These are phyloP conservation scores for Thunnus thynnus DNA, from an alignment of 2,113 vertebrate species.

Conservation along the genomic window DNA sequence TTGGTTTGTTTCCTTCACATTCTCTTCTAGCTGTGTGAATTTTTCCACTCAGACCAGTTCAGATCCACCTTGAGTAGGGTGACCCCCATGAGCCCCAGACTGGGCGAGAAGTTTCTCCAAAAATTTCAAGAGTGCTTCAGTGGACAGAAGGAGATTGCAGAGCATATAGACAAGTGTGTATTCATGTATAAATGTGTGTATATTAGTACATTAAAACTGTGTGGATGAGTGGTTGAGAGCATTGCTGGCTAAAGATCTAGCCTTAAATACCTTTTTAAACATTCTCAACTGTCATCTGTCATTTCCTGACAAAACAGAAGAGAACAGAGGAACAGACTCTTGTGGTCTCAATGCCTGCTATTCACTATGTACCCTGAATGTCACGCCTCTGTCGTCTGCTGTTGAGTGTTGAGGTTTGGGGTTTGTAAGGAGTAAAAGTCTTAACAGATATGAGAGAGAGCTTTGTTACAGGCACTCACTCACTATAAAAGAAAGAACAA, in stretches of 20 bases:
- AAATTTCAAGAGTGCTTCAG: conserved; percentile 50
- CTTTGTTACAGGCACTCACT: not conserved
- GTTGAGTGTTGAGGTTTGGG: not conserved
- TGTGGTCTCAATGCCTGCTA: not conserved
- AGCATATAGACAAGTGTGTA: conserved; percentile 65
- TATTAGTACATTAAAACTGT: not conserved
- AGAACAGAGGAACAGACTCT: not conserved
- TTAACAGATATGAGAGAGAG: not conserved
- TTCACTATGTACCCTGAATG: not conserved
- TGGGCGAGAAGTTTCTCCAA: conserved; percentile 49
- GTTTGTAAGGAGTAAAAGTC: not conserved
- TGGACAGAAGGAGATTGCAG: not conserved
- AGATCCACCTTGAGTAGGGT: not conserved
- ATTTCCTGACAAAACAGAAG: not conserved
- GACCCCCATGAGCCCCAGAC: conserved; percentile 38
- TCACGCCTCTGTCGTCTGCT: not conserved
- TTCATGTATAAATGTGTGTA: not conserved
- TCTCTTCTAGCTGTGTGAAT: conserved; percentile 70
- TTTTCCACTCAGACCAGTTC: conserved; percentile 37
- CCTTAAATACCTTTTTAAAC: not conserved
- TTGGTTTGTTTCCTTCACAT: not conserved
- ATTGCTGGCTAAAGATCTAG: not conserved
- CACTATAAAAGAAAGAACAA: not conserved
- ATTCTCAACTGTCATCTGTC: not conserved
- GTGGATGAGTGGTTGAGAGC: not conserved